phyloP scores from a whole-genome alignment of 2,797 vertebrate species.

The Gallinago nigripennis region DNA sequence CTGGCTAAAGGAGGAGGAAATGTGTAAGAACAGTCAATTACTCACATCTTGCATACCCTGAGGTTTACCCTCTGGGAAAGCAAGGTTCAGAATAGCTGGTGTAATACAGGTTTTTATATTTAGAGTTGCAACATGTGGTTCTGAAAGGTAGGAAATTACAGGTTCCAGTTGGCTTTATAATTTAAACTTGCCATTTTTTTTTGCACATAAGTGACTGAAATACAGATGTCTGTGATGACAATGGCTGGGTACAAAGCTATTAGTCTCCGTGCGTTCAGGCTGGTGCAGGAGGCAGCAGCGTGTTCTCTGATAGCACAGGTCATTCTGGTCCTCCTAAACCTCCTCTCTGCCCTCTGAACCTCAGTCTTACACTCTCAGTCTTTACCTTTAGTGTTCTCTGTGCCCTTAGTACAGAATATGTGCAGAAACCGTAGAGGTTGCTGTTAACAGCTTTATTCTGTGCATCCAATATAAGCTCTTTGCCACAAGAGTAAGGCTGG shows the following conservation, averaged over 20 bases:
- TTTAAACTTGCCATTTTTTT: background rate
- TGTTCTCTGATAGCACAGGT: background rate
- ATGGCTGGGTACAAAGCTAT: background rate
- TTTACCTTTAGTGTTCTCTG: background rate
- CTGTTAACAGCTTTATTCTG: background rate
- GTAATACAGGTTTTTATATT: background rate
- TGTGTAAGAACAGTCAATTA: background rate
- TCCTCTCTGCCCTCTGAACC: background rate
- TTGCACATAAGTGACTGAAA: background rate
- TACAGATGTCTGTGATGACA: background rate
- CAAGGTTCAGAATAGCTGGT: background rate
- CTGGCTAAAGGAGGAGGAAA: background rate
- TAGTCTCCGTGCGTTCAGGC: rapidly evolving
- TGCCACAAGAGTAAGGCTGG: background rate
- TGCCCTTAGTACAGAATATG: background rate
- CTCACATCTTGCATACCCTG: background rate
- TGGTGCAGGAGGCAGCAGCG: background rate
- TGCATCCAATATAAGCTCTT: background rate
- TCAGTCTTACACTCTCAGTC: background rate
- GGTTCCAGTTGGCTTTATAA: background rate
- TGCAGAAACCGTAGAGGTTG: background rate
- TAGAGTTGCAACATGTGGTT: background rate
- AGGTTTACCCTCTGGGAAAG: background rate
- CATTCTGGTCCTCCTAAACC: background rate
- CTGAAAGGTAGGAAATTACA: background rate